Evolutionary conservation across 2,888 invertebrate genomes (phyloP), one percentile per base, ranked within the genome.

Genomic region (Agrotis segetum): DNA sequence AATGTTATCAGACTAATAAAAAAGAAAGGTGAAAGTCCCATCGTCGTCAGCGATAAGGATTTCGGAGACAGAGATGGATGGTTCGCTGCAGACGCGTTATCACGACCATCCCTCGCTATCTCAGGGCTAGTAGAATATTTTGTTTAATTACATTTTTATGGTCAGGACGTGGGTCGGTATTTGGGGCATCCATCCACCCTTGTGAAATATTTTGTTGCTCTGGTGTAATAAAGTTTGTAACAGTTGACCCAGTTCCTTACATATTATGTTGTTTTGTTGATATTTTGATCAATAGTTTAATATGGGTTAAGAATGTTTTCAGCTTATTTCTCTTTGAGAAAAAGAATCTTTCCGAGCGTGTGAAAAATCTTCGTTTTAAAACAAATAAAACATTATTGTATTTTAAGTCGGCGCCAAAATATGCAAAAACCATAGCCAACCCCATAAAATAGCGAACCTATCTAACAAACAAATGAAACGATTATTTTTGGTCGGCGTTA

Each of bases 51-150:
- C 81, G 89, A 90, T 90, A 90, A 89, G 87, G 82, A 81, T 81
- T 86, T 82, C 79, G 80, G 78, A 88, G 91, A 91, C 91, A 90
- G 87, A 90, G 92, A 92, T 88, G 86, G 86, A 92, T 92, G 91
- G 82, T 82, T 74, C 55, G 53, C 67, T 83, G 83, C 87, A 82
- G 80, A 82, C 83, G 80, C 81, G 86, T 84, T 85, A 86, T 86
- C 77, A 77, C 74, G 79, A 69, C 81, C 76, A 79, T 78, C 78
- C 73, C 50, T 50, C 59, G 53, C 73, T 83, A 83, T 83, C 83
- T 74, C n/a, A 14, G 46, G 59, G 59, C 65, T 74, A 79, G 79
- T 68, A 67, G 67, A 72, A 78, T 82, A 81, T 78, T 84, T 76
- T 82, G 84, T 82, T 84, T 84, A 84, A 84, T 84, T 82, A 77